phyloP scores from a whole-genome alignment of 2,113 vertebrate species.

The Thymallus thymallus region DNA sequence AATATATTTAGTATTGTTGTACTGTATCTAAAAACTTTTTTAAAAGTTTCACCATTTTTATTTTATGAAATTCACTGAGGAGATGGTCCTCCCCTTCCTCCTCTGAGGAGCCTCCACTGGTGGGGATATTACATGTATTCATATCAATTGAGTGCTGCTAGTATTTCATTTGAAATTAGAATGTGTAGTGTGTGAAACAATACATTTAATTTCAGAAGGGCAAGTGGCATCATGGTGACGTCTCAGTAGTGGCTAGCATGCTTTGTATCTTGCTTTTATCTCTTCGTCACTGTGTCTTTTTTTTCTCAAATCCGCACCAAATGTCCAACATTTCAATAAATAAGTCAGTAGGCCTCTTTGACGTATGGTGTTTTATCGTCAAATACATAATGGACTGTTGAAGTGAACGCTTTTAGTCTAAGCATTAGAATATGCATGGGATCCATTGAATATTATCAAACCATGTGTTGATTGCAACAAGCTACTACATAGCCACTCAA shows the following conservation, averaged over 20 bases:
- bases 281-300: not conserved
- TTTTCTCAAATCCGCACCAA: not conserved
- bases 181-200: too few species aligned
- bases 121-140: too few species aligned
- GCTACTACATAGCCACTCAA: too few species aligned
- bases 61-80: too few species aligned
- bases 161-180: too few species aligned
- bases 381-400: constrained; percentile 29
- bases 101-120: too few species aligned
- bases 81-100: too few species aligned
- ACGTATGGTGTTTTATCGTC: constrained; percentile 49
- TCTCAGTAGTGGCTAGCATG: not conserved
- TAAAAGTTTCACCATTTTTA: too few species aligned
- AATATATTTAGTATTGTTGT: too few species aligned
- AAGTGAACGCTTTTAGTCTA: constrained; percentile 35
- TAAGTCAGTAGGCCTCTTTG: constrained; percentile 43
- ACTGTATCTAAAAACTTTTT: too few species aligned
- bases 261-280: not conserved
- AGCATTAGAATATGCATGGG: constrained; percentile 61
- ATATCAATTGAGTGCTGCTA: too few species aligned
- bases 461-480: constrained; percentile 32
- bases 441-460: constrained; percentile 34
- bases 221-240: not conserved
- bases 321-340: constrained; percentile 8
- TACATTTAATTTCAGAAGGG: too few species aligned